Base-by-base conservation (phyloP, 1,140 invertebrate genomes). In the Periplaneta americana region DNA sequence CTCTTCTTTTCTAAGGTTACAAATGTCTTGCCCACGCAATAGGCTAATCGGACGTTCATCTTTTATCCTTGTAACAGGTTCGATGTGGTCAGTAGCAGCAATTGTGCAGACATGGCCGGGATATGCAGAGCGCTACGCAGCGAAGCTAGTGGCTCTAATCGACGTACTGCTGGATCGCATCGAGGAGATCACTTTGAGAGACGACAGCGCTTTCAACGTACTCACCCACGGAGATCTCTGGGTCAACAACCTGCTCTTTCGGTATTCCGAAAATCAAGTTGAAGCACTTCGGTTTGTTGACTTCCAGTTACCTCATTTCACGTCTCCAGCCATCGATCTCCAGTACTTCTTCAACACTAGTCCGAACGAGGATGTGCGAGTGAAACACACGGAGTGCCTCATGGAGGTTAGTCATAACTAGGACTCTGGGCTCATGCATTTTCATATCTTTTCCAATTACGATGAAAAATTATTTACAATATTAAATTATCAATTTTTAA, bases 381-480 rank as follows among this genome's bases (percentile, higher is more conserved):
- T 17, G n/a, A 74, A 81, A 15, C 75, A 88, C 10, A 85, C 85
- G n/a, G 85, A 88, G 5, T 80, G 80, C 0, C 31, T 91, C 0
- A 82, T 91, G 4, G 80, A 87, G 9, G 90, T 66, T 6, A n/a
- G 10, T n/a, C n/a, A n/a, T n/a, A n/a, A n/a, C n/a, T n/a, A n/a
- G n/a, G n/a, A n/a, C n/a, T n/a, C n/a, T n/a, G n/a, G n/a, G n/a
- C n/a, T n/a, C n/a, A n/a, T n/a, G n/a, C n/a, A n/a, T n/a, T n/a
- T n/a, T n/a, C n/a, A n/a, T n/a, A n/a, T n/a, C n/a, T n/a, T n/a
- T n/a, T n/a, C n/a, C n/a, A n/a, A n/a, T n/a, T n/a, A n/a, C n/a
- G n/a, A n/a, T n/a, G n/a, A n/a, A n/a, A n/a, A n/a, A n/a, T n/a
- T n/a, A n/a, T n/a, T n/a, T n/a, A n/a, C n/a, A n/a, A n/a, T n/a